Conservation (phyloP, 2,797 vertebrate genomes). For the Sebastes reedi region DNA sequence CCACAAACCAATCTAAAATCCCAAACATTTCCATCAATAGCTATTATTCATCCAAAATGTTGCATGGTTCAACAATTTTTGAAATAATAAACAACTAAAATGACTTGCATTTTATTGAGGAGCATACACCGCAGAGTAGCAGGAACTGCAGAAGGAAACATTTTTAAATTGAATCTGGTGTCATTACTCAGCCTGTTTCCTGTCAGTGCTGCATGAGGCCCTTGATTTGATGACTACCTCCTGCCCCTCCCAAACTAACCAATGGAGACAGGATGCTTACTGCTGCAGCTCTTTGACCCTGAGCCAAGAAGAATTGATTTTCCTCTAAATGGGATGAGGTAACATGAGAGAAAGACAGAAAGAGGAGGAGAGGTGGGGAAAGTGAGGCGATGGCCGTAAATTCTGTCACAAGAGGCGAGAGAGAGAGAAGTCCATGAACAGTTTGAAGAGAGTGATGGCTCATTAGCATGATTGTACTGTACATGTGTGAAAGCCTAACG, state of each 20-base stretch:
- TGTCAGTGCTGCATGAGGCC: slow-evolving; percentile 20
- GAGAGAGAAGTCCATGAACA: slow-evolving; percentile 16
- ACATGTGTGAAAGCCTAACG: slow-evolving; percentile 14
- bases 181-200: slow-evolving; percentile 32
- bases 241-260: slow-evolving; percentile 50
- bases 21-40: background rate
- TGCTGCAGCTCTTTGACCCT: slow-evolving; percentile 53
- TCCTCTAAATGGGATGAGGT: slow-evolving; percentile 42
- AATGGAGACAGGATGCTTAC: slow-evolving; percentile 39
- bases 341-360: slow-evolving; percentile 24
- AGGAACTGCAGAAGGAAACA: slow-evolving; percentile 9
- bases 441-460: slow-evolving; percentile 20
- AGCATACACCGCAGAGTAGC: background rate
- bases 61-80: background rate
- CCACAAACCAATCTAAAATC: background rate
- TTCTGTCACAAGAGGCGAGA: slow-evolving; percentile 14
- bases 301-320: slow-evolving; percentile 70
- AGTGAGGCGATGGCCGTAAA: background rate
- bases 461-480: background rate
- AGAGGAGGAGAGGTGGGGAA: background rate
- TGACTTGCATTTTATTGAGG: background rate
- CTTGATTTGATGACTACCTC: slow-evolving; percentile 47
- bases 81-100: background rate
- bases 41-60: background rate
- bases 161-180: slow-evolving; percentile 25